Evolutionary conservation across 2,888 invertebrate genomes (phyloP).

Genomic region (Heliothis peltigera): DNA sequence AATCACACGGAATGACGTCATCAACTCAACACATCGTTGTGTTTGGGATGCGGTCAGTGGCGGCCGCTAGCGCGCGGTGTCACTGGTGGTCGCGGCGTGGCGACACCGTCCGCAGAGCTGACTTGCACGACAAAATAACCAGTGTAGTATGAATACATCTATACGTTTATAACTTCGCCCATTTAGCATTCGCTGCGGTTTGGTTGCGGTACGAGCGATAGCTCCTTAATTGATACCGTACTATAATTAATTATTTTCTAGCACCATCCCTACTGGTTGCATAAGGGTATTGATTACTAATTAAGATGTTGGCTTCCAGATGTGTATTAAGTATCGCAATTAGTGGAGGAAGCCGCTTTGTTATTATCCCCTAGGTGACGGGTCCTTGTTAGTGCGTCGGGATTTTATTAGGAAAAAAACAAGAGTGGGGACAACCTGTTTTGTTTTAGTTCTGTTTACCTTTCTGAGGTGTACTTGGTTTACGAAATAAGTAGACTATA

Average conservation of each 20-base stretch:
- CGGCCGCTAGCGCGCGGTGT: not conserved
- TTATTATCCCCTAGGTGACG: constrained; percentile 36
- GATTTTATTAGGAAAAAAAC: constrained; percentile 30
- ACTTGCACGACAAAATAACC: not conserved
- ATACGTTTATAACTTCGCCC: not conserved
- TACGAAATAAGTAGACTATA: not conserved
- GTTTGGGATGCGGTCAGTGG: not conserved
- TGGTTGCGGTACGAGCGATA: constrained; percentile 2
- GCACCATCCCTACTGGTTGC: constrained; percentile 2
- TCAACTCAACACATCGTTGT: not conserved
- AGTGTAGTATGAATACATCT: not conserved
- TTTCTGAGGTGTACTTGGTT: not conserved
- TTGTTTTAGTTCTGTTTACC: constrained; percentile 3
- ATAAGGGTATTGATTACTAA: constrained; percentile 53
- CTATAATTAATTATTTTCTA: constrained; percentile 44
- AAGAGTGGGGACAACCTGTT: not conserved
- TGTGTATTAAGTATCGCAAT: constrained; percentile 54
- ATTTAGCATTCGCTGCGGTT: not conserved
- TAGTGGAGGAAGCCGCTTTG: constrained; percentile 38
- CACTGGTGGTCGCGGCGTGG: not conserved
- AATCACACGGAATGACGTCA: constrained; percentile 1
- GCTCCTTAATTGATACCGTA: constrained; percentile 21
- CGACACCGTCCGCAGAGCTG: not conserved
- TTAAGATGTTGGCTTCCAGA: constrained; percentile 43
- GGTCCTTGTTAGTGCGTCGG: constrained; percentile 28